Base-by-base conservation (phyloP, 2,797 vertebrate genomes). In the Gadopsis marmoratus region DNA sequence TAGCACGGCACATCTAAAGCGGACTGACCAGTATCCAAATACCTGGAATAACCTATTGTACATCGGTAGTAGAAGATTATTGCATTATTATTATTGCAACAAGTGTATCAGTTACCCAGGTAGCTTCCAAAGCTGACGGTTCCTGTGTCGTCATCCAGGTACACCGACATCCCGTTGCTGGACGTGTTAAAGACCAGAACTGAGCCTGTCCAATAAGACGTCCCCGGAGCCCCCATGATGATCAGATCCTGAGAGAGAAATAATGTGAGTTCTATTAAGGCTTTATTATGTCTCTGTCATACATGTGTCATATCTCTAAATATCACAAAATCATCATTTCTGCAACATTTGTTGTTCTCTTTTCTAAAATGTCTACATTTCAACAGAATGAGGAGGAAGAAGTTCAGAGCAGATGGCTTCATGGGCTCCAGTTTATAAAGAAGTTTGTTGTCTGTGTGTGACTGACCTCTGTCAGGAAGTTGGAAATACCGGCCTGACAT, bases 151-250 rank as follows among this genome's bases (percentile, higher is more conserved):
- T 72, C 90, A 63, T 98, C 96, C 74, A 95, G 54, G 55, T 97
- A 99, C 8, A 93, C 93, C 0, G 95, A 95, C 79, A 94, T 93
- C 37, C 74, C 91, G 73, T 95, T 86, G 3, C 91, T 93, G 76
- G 96, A 94, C 31, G 94, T 96, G 79, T 97, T 97, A 69, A 94
- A 97, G 3, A 98, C 96, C 90, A 99, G 94, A 76, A 99, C 88
- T 29, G 98, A 97, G 29, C 98, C 98, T 1, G 96, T 97, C 98
- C 98, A 99, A 68, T 97, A 98, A 60, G 87, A 95, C 0, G 97
- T 97, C 86, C 98, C 98, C 0, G 98, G 98, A 29, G 98, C 97
- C 71, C 98, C 98, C 95, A 99, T 97, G 85, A 99, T 95, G 86
- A 99, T 97, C 91, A 98, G 94, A 86, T 98, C 97, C 98, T 99